These are phyloP conservation scores for Aphidius gifuensis DNA, from an alignment of 1,140 invertebrate species.

Conservation along the genomic window DNA sequence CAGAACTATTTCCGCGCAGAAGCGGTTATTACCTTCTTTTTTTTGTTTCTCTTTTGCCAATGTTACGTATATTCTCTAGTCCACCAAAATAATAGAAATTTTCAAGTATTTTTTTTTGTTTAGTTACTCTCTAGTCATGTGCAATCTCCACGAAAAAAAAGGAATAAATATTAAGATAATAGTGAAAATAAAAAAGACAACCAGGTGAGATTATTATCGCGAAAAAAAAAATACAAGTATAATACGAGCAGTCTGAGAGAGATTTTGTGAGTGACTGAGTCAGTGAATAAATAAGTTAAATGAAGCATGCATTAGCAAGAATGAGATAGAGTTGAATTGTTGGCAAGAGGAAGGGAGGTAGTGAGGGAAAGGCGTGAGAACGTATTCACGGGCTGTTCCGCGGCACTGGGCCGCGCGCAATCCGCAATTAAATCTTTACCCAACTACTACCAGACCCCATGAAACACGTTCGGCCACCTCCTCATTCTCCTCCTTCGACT, in stretches of 20 bases:
- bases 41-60: too few relatives aligned
- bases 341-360: conserved; percentile 11
- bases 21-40: too few relatives aligned
- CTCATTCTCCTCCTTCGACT: neutral
- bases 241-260: neutral
- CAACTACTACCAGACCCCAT: conserved; percentile 26
- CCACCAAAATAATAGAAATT: too few relatives aligned
- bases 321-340: conserved; percentile 9
- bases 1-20: too few relatives aligned
- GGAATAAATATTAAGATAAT: neutral
- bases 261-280: conserved; percentile 9
- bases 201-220: conserved; percentile 19
- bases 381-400: conserved; percentile 33
- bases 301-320: neutral
- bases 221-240: conserved; percentile 2
- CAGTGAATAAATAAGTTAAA: conserved; percentile 4
- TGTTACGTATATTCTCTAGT: too few relatives aligned
- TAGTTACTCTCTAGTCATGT: too few relatives aligned
- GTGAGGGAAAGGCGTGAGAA: conserved; percentile 39
- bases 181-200: conserved; percentile 2
- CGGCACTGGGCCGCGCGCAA: conserved; percentile 24
- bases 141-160: neutral
- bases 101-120: too few relatives aligned
- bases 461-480: conserved; percentile 23
- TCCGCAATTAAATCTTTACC: conserved; percentile 35